phyloP scores from a whole-genome alignment of 2,113 vertebrate species.

The Xenotilapia leptura region DNA sequence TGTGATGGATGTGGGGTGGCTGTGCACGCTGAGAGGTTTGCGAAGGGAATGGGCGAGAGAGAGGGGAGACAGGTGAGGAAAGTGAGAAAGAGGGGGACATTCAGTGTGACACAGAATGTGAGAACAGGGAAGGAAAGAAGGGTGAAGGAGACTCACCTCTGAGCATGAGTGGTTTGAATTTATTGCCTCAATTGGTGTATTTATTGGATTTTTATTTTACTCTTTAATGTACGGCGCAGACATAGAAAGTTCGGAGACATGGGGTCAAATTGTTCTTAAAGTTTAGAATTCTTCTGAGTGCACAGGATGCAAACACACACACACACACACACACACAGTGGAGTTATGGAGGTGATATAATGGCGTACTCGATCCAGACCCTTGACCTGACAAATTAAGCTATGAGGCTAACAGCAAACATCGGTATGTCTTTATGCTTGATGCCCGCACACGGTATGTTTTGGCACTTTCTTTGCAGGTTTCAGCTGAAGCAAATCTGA shows the following conservation, averaged over 20 bases:
- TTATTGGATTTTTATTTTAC: not conserved
- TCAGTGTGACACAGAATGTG: not conserved
- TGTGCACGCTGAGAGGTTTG: conserved; percentile 80
- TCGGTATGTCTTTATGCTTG: not conserved
- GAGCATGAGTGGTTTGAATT: not conserved
- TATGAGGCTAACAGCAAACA: not conserved
- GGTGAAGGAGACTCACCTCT: conserved; percentile 26
- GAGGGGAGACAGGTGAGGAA: conserved; percentile 53
- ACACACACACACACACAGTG: not conserved
- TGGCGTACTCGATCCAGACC: not conserved
- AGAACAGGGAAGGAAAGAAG: conserved; percentile 4
- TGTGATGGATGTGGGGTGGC: conserved; percentile 96
- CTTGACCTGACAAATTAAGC: not conserved
- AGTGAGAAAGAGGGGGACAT: conserved; percentile 15
- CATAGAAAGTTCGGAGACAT: not conserved
- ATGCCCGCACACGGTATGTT: not conserved
- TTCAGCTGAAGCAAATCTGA: conserved; percentile 5
- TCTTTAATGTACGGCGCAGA: not conserved
- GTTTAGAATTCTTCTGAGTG: not conserved
- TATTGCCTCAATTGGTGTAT: not conserved
- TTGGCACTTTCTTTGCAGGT: not conserved
- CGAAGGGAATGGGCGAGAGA: conserved; percentile 81
- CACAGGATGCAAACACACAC: not conserved
- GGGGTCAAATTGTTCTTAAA: not conserved
- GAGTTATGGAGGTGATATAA: not conserved